Percentiles rank a stretch among this genome's conserved stretches.
Evolutionary conservation across 1,140 invertebrate species (phyloP).

Genomic region (Probaryconus sp.): DNA sequence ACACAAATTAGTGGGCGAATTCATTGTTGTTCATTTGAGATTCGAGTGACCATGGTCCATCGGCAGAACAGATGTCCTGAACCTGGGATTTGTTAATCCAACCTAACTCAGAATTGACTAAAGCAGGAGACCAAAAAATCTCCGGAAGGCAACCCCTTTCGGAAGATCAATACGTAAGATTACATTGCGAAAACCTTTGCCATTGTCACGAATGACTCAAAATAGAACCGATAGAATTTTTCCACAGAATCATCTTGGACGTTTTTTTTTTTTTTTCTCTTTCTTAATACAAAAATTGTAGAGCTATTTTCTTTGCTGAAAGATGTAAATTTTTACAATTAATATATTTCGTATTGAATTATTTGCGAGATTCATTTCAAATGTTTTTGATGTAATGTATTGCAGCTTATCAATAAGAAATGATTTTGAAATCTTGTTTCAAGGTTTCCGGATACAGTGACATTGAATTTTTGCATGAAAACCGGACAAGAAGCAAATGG

Average conservation of each 20-base stretch:
- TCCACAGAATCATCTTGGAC: no score
- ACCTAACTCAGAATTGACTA: conserved; percentile 71
- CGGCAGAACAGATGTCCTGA: conserved; percentile 76
- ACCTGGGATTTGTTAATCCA: conserved; percentile 72
- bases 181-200: conserved; percentile 75
- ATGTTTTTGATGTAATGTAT: no score
- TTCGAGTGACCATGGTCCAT: conserved; percentile 74
- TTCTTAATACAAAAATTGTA: no score
- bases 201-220: conserved; percentile 23
- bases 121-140: conserved; percentile 72
- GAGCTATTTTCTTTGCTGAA: no score
- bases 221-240: no score
- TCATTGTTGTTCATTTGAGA: conserved; percentile 76
- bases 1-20: conserved; percentile 39
- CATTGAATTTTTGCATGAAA: conserved; percentile 34
- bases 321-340: no score
- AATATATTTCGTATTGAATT: no score
- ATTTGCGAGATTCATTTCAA: no score
- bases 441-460: no score
- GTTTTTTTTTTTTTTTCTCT: no score
- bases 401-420: no score
- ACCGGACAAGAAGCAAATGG: conserved; percentile 78
- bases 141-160: conserved; percentile 73
- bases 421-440: no score
- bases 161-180: conserved; percentile 77